These are phyloP conservation scores for Linyphia triangularis DNA, from an alignment of 2,888 invertebrate species.

Conservation along the genomic window DNA sequence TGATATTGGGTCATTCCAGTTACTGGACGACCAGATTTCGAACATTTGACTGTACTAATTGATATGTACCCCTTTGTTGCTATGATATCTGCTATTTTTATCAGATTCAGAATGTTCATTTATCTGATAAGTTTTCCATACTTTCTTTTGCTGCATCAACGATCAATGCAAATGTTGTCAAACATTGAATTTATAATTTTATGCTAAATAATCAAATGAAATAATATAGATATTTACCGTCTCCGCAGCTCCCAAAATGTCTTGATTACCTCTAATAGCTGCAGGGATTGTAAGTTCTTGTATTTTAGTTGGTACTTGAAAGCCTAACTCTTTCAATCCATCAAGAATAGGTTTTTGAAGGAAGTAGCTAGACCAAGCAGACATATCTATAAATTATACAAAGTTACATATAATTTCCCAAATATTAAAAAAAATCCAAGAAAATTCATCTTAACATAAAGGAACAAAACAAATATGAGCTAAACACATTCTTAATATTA, in stretches of 20 bases:
- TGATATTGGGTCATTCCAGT: too few relatives aligned
- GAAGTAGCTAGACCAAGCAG: slow-evolving; percentile 82
- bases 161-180: background rate
- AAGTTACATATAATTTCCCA: too few relatives aligned
- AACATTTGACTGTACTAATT: too few relatives aligned
- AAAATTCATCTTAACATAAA: background rate
- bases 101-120: too few relatives aligned
- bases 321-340: slow-evolving; percentile 88
- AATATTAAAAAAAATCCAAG: background rate
- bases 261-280: slow-evolving; percentile 91
- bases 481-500: too few relatives aligned
- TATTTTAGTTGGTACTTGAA: slow-evolving; percentile 91
- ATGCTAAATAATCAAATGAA: too few relatives aligned
- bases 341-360: slow-evolving; percentile 84
- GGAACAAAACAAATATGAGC: background rate
- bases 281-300: slow-evolving; percentile 83
- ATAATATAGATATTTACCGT: slow-evolving; percentile 82
- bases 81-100: too few relatives aligned
- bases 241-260: slow-evolving; percentile 98
- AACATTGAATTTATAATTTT: too few relatives aligned
- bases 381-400: slow-evolving; percentile 75
- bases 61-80: too few relatives aligned
- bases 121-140: too few relatives aligned
- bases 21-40: too few relatives aligned
- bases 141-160: too few relatives aligned